Base-by-base conservation (phyloP, 2,797 vertebrate species). In the Margarornis squamiger region DNA sequence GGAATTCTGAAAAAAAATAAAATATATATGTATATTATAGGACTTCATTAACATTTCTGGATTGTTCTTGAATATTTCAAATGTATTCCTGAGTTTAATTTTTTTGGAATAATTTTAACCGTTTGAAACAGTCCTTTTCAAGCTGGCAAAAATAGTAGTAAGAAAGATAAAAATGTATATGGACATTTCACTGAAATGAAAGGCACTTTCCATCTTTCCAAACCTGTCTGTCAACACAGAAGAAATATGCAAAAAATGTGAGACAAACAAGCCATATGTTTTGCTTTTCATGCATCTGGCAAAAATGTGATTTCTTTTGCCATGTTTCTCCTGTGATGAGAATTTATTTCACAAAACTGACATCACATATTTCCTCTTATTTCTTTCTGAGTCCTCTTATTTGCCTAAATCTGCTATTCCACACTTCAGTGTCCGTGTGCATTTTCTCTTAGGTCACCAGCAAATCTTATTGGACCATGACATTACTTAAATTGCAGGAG, bases 221-320 rank as follows among this genome's bases (percentile, higher is more conserved):
- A 90, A 92, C 70, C 52, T 94, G 85, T 84, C 92, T 94, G 92
- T 92, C 91, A 93, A 88, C 90, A 91, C 34, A 90, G 78, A 88
- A 87, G 55, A 95, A 93, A 90, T 89, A 94, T 91, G 81, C 3
- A 76, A 94, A 97, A 92, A 95, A 96, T 90, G 78, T 93, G 88
- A 94, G 85, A 86, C 76, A 95, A 95, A 96, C 84, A 96, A 93
- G 84, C 94, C 86, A 91, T 97, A 94, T 96, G 92, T 96, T 97
- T 97, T 95, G 38, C 71, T 96, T 96, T 95, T 94, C 84, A 91
- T 94, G 88, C 93, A 95, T 93, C 91, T 96, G 94, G 86, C 30
- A 87, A 96, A 96, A 96, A 95, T 93, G 66, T 87, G 68, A 90
- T 95, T 95, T 59, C 71, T 95, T 96, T 93, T 93, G 78, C 87